Evolutionary conservation across 1,140 invertebrate species (phyloP).

Genomic region (Orussus abietinus): DNA sequence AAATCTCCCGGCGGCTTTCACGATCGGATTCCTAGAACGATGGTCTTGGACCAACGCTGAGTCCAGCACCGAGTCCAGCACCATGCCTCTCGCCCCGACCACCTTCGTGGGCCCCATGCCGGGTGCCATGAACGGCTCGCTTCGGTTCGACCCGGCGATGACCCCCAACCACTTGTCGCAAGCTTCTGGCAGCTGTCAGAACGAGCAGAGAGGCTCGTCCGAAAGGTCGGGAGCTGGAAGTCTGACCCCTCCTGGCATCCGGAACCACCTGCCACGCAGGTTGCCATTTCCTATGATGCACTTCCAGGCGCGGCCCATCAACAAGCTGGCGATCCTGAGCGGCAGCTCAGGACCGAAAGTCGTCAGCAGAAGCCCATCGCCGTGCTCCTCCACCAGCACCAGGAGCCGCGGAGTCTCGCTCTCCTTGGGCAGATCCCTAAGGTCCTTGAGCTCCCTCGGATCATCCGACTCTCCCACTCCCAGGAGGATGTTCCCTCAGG

Average conservation of each 20-base stretch:
- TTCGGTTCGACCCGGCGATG: background rate
- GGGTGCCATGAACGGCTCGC: background rate
- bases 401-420: slow-evolving; percentile 17
- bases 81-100: slow-evolving; percentile 11
- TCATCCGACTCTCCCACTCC: slow-evolving; percentile 45
- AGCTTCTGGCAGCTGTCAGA: no score
- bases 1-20: no score
- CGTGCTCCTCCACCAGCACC: slow-evolving; percentile 17
- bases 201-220: no score
- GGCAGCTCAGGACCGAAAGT: slow-evolving; percentile 25
- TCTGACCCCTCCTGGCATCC: no score
- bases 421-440: slow-evolving; percentile 10
- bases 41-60: no score
- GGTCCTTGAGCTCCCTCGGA: slow-evolving; percentile 10
- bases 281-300: slow-evolving; percentile 27
- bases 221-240: no score
- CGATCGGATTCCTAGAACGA: no score
- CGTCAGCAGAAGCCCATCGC: slow-evolving; percentile 28
- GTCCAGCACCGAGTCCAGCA: no score
- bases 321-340: slow-evolving; percentile 25
- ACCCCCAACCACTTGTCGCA: background rate
- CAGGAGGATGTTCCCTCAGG: slow-evolving; percentile 64
- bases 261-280: slow-evolving; percentile 14
- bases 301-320: slow-evolving; percentile 19
- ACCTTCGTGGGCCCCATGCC: background rate